A percentile compares a stretch with the other conserved stretches of the same genome.
Evolutionary conservation across 2,888 invertebrate genomes (phyloP).

Genomic region (Hedya salicella): DNA sequence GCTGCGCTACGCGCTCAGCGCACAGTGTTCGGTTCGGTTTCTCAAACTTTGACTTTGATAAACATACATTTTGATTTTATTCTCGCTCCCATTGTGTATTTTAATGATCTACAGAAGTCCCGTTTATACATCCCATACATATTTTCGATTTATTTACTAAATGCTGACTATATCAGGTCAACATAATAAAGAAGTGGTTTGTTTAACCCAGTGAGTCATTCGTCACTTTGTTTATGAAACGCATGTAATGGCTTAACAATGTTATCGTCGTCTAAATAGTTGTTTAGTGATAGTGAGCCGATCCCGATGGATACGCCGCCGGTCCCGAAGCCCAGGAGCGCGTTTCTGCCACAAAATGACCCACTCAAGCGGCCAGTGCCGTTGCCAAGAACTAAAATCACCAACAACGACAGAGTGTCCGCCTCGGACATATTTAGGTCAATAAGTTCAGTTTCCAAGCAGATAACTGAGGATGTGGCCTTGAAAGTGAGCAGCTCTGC

Average conservation of each 20-base stretch:
- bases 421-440: conserved; percentile 79
- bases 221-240: conserved; percentile 44
- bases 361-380: conserved; percentile 80
- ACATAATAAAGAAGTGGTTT: conserved; percentile 48
- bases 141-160: conserved; percentile 1
- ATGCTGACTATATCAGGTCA: conserved; percentile 46
- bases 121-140: not conserved
- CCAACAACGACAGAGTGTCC: conserved; percentile 63
- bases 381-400: conserved; percentile 76
- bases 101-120: not conserved
- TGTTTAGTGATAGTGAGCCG: conserved; percentile 48
- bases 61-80: conserved; percentile 6
- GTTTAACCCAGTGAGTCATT: conserved; percentile 53
- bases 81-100: conserved; percentile 6
- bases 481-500: conserved; percentile 78
- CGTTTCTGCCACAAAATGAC: conserved; percentile 58
- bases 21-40: not conserved
- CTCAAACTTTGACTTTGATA: not conserved
- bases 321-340: conserved; percentile 74
- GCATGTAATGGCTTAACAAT: conserved; percentile 52
- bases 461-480: conserved; percentile 84
- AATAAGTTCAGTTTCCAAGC: conserved; percentile 84
- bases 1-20: conserved; percentile 12
- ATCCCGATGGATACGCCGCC: conserved; percentile 74
- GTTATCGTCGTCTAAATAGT: conserved; percentile 56